These are phyloP conservation scores for Formicarius rufipectus DNA, from an alignment of 2,113 vertebrate genomes.

Conservation along the genomic window DNA sequence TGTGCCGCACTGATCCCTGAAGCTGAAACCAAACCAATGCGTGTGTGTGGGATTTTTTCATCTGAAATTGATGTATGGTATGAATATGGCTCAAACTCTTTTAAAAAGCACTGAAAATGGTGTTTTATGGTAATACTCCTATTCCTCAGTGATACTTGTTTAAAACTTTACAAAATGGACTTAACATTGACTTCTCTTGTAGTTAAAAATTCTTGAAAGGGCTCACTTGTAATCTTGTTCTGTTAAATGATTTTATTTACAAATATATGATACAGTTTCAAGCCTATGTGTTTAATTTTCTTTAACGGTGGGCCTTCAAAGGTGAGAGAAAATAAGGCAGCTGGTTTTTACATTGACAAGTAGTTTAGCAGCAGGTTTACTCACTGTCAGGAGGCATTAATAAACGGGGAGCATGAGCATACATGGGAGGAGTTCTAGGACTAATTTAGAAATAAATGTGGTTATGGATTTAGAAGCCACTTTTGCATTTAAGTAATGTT, in stretches of 20 bases:
- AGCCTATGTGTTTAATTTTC: slow-evolving; percentile 23
- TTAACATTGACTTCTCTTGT: background rate
- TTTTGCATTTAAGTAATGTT: fast-evolving
- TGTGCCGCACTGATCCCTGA: slow-evolving; percentile 30
- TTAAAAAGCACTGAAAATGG: background rate
- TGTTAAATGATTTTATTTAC: slow-evolving; percentile 52
- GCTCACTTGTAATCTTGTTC: slow-evolving; percentile 45
- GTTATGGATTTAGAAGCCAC: background rate
- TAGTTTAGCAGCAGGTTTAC: background rate
- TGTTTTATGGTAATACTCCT: background rate
- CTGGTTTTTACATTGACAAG: background rate
- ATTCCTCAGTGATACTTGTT: background rate
- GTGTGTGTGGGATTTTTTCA: background rate
- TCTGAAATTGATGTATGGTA: background rate
- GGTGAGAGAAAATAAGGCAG: background rate
- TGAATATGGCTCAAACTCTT: background rate
- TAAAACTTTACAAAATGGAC: background rate
- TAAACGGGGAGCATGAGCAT: background rate
- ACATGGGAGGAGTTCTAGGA: background rate
- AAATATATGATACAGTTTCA: slow-evolving; percentile 51
- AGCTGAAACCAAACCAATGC: slow-evolving; percentile 60
- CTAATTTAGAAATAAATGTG: background rate
- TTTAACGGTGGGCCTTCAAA: background rate
- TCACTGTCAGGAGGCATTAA: background rate
- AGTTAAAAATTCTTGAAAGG: slow-evolving; percentile 24